These are phyloP conservation scores for Ploceus nigricollis DNA, from an alignment of 2,113 vertebrate genomes.

Conservation along the genomic window DNA sequence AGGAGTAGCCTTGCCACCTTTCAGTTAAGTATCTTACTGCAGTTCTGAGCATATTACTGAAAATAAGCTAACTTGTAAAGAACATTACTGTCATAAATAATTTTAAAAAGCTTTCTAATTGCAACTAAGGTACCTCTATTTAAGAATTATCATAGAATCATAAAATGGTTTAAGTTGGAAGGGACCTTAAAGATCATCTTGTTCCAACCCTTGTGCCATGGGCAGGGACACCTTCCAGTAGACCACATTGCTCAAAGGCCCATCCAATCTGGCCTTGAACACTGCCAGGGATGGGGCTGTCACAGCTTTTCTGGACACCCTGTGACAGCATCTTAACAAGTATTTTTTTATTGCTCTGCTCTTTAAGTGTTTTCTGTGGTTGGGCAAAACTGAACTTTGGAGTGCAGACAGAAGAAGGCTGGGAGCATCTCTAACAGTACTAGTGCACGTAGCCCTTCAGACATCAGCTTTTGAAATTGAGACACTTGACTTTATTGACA, in stretches of 20 bases:
- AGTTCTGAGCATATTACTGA: background rate
- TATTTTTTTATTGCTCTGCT: no score
- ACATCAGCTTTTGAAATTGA: background rate
- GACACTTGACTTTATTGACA: background rate
- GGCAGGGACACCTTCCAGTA: background rate
- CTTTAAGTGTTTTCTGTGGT: background rate
- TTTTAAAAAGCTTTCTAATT: background rate
- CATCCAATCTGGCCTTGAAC: background rate
- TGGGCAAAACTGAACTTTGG: background rate
- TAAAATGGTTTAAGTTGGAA: background rate
- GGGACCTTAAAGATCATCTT: background rate
- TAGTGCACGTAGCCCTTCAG: fast-evolving
- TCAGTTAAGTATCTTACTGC: background rate
- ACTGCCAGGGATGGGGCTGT: background rate
- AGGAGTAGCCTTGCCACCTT: background rate
- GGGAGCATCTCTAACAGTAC: background rate
- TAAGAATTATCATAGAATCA: background rate
- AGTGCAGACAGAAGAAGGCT: background rate
- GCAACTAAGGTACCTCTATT: background rate
- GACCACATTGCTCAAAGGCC: background rate
- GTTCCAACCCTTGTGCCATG: background rate
- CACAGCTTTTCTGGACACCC: background rate
- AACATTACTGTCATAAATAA: background rate
- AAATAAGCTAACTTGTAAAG: background rate
- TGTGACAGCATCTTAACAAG: background rate